Base-by-base conservation (phyloP, 2,113 vertebrate species). In the Maccullochella peelii region DNA sequence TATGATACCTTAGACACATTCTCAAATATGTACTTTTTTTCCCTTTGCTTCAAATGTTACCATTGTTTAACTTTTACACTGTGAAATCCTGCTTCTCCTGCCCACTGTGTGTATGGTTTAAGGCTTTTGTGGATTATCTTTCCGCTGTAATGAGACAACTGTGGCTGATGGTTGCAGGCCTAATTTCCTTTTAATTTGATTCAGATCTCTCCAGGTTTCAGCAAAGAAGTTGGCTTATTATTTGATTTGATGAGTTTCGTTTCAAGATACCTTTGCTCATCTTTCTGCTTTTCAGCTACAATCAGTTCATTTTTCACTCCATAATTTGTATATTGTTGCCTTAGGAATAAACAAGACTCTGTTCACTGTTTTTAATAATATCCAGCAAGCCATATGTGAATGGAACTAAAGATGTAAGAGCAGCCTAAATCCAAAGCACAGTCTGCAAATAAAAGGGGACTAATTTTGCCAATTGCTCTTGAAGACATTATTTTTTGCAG, bases 161-260 rank as follows among this genome's bases (percentile, higher is more conserved):
- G 89, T 84, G 86, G 82, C 91, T 92, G 92, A 91, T 93, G 91
- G 92, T 89, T 93, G 80, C 82, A 82, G 92, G 93, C 91, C 91
- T 94, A 92, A 92, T 94, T 94, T 93, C 75, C 88, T 93, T 94
- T 93, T 93, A 94, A 94, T 94, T 93, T 92, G 91, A 94, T 94
- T 92, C 87, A 70, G 68, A 93, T 92, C 92, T 94, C 92, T 89
- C 80, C 89, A 90, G 91, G 87, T 94, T 93, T 89, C 80, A 69
- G 93, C 84, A 89, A 85, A 93, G 89, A 92, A 93, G 79, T 93
- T 89, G 80, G 88, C 85, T 91, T 93, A 91, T 94, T 92, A 92
- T 94, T 94, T 92, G 91, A 90, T 91, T 92, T 90, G 92, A 93
- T 91, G 92, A 92, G 80, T 92, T 94, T 91, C 50, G 77, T 91